Conservation (phyloP, 2,888 invertebrate genomes). For the Monoplex corrugatus region DNA sequence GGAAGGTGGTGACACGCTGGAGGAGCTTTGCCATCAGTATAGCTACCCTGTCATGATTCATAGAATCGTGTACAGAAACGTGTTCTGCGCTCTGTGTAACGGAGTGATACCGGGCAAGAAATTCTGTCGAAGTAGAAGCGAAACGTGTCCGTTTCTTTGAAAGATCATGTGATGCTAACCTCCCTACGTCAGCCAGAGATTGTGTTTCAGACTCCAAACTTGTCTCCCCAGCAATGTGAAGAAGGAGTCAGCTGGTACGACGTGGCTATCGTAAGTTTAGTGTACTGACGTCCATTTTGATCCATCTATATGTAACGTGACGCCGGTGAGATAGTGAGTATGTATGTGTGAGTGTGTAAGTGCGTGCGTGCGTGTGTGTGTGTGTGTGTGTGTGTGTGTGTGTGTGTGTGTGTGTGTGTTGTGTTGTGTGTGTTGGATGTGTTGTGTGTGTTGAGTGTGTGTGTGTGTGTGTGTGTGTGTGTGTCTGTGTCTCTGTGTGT, state of each 20-base stretch:
- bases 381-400: background rate
- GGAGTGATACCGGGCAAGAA: background rate
- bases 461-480: too few relatives aligned
- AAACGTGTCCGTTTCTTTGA: background rate
- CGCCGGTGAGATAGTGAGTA: background rate
- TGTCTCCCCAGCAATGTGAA: background rate
- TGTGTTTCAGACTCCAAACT: background rate
- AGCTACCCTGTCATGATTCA: slow-evolving; percentile 7
- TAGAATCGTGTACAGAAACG: background rate
- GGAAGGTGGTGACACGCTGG: background rate
- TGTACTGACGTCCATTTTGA: background rate
- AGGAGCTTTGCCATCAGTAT: background rate
- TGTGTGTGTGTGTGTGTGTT: too few relatives aligned
- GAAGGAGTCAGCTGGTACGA: background rate
- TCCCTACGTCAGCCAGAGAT: background rate
- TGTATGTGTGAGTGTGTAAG: background rate
- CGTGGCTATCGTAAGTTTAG: background rate
- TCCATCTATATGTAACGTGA: too few relatives aligned
- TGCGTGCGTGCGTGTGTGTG: background rate
- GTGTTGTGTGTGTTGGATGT: too few relatives aligned
- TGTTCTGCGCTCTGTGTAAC: slow-evolving; percentile 42
- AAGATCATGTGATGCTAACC: background rate
- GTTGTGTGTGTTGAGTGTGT: too few relatives aligned
- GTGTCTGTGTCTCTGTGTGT: too few relatives aligned
- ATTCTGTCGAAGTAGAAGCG: background rate